Base-by-base conservation (phyloP, 2,797 vertebrate species). In the Myripristis jacobus region DNA sequence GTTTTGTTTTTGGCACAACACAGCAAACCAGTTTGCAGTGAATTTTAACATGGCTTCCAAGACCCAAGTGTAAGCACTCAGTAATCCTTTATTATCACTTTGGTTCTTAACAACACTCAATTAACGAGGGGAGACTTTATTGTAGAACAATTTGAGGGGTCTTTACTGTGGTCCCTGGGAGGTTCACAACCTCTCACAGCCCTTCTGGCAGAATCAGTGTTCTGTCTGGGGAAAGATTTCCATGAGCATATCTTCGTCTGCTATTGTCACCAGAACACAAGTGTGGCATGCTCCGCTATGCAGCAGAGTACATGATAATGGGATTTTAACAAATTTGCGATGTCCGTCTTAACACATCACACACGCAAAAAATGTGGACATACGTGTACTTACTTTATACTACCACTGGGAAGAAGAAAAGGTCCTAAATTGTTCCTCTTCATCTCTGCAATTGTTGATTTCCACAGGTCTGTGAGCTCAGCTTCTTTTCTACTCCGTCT, bases 71-170 rank as follows among this genome's bases (percentile, higher is more conserved):
- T 55, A 73, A 80, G 81, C 64, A 71, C 47, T 86, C 64, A 67
- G 65, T 88, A 85, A 86, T 86, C 80, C 74, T 77, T 87, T 79
- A 89, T 87, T 88, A 85, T 85, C 60, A 36, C 70, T 73, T 79
- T 75, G 56, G 58, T 84, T 77, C 75, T 71, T 75, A 73, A 85
- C 74, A 77, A 77, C 79, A 84, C 68, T 79, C 75, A 81, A 81
- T 88, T 88, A 86, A 86, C 54, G 24, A 73, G 66, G 54, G 75
- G 66, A 80, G 68, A 73, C 67, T 69, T 80, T 70, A 84, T 79
- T 84, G 85, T 65, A 85, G 74, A 78, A 51, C 38, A 76, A 61
- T 78, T 88, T 60, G 74, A 65, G 75, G 65, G 71, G 77, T 79
- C 79, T 86, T 84, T 56, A 44, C 75, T 64, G 47, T 59, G 62